A percentile compares a stretch with the other conserved stretches of the same genome.
These are phyloP conservation scores for Reticulitermes lucifugus DNA, from an alignment of 2,888 invertebrate genomes.

Conservation along the genomic window DNA sequence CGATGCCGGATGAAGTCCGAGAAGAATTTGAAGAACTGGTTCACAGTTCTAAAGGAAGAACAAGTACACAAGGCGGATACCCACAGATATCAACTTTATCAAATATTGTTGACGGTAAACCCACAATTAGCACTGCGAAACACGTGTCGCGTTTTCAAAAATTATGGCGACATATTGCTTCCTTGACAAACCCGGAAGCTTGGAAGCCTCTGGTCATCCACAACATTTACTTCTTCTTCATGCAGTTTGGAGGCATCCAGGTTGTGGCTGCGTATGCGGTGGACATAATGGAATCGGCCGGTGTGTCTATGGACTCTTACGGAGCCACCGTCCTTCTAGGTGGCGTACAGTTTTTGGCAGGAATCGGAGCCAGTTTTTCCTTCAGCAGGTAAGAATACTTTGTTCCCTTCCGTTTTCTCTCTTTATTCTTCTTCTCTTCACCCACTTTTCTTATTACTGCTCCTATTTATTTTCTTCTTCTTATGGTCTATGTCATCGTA, in stretches of 20 bases:
- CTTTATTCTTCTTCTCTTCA: no score
- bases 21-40: background rate
- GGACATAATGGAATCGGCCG: slow-evolving; percentile 65
- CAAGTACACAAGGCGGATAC: background rate
- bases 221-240: slow-evolving; percentile 25
- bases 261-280: slow-evolving; percentile 70
- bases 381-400: slow-evolving; percentile 62
- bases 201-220: slow-evolving; percentile 38
- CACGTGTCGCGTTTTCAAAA: background rate
- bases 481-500: no score
- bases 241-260: slow-evolving; percentile 61
- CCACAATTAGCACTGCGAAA: no score
- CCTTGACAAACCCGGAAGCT: background rate
- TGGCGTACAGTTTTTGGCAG: slow-evolving; percentile 63
- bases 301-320: slow-evolving; percentile 64
- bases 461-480: no score
- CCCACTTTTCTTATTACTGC: no score
- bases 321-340: slow-evolving; percentile 66
- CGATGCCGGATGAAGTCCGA: background rate
- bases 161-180: no score
- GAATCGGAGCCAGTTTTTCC: slow-evolving; percentile 62
- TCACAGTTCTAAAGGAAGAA: background rate
- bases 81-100: background rate
- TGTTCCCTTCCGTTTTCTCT: no score
- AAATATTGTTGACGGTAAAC: background rate